These are phyloP conservation scores for Drosophila neotestacea DNA, from an alignment of 2,888 invertebrate genomes.

Conservation along the genomic window DNA sequence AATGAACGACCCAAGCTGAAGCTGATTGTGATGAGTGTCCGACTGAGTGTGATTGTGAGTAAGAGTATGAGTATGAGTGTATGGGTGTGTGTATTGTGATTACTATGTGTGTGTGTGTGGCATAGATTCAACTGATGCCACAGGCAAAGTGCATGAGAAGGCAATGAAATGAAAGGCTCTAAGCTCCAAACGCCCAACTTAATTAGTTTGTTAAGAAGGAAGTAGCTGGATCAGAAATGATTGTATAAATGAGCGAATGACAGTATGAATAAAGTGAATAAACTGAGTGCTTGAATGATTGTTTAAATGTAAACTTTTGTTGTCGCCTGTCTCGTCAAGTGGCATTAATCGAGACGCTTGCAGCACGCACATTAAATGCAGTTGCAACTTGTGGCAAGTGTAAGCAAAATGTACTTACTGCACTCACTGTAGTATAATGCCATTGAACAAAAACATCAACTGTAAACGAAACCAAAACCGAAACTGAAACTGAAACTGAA, in stretches of 20 bases:
- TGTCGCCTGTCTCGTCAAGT: constrained; percentile 7
- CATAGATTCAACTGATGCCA: constrained; percentile 43
- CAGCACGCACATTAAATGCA: constrained; percentile 14
- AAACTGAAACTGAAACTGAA: constrained; percentile 15
- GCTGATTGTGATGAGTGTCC: constrained; percentile 66
- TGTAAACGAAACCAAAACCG: constrained; percentile 17
- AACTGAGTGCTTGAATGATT: not conserved
- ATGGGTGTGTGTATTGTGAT: constrained; percentile 32
- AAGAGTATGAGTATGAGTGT: constrained; percentile 21
- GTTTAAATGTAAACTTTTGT: not conserved
- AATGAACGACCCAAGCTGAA: constrained; percentile 64
- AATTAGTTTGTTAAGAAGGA: constrained; percentile 63
- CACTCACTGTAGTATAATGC: not conserved
- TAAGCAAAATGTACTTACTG: constrained; percentile 13
- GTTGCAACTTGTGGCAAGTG: constrained; percentile 35
- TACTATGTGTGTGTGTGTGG: constrained; percentile 29
- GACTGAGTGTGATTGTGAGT: constrained; percentile 20
- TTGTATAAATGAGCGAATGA: constrained; percentile 29
- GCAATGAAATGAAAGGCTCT: constrained; percentile 11
- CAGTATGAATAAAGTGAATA: constrained; percentile 5
- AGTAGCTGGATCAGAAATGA: constrained; percentile 44
- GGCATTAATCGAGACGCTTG: constrained; percentile 12
- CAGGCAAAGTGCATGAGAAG: constrained; percentile 16
- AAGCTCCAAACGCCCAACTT: constrained; percentile 53
- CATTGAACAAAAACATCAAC: constrained; percentile 12